A percentile compares a stretch with the other conserved stretches of the same genome.
These are phyloP conservation scores for Timema cristinae DNA, from an alignment of 2,888 invertebrate genomes.

Conservation along the genomic window DNA sequence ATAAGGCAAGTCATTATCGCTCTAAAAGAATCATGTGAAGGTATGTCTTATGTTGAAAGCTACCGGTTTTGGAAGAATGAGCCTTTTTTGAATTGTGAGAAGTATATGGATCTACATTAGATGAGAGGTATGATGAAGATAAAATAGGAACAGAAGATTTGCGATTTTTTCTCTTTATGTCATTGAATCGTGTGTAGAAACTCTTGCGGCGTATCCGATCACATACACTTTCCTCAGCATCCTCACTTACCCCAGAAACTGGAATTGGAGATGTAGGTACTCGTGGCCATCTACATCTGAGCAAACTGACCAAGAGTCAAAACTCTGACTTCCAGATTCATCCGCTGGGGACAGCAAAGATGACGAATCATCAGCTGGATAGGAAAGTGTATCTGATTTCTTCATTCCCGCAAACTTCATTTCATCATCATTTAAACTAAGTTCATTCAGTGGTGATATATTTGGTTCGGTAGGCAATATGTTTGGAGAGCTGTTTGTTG, in stretches of 20 bases:
- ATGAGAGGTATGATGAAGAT: slow-evolving; percentile 13
- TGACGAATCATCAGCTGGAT: slow-evolving; percentile 45
- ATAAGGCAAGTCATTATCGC: slow-evolving; percentile 3
- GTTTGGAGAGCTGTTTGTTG: background rate
- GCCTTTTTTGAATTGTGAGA: too few species aligned
- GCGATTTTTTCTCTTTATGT: slow-evolving; percentile 57
- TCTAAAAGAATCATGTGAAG: background rate
- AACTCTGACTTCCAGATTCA: slow-evolving; percentile 50
- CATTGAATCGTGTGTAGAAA: slow-evolving; percentile 85
- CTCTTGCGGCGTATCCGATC: slow-evolving; percentile 85
- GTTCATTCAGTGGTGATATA: background rate
- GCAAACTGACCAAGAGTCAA: slow-evolving; percentile 65
- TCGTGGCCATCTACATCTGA: slow-evolving; percentile 48
- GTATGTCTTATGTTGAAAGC: too few species aligned
- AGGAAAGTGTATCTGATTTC: background rate
- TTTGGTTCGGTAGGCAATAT: background rate
- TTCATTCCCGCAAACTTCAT: slow-evolving; percentile 11
- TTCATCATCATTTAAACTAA: slow-evolving; percentile 23
- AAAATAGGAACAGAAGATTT: slow-evolving; percentile 19
- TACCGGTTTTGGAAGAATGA: too few species aligned
- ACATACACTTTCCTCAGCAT: slow-evolving; percentile 66
- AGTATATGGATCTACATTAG: too few species aligned
- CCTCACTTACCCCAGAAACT: slow-evolving; percentile 21
- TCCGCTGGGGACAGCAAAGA: slow-evolving; percentile 55
- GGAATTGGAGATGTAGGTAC: slow-evolving; percentile 18